phyloP scores from a whole-genome alignment of 2,797 vertebrate species.

The Ptychobarbus kaznakovi region DNA sequence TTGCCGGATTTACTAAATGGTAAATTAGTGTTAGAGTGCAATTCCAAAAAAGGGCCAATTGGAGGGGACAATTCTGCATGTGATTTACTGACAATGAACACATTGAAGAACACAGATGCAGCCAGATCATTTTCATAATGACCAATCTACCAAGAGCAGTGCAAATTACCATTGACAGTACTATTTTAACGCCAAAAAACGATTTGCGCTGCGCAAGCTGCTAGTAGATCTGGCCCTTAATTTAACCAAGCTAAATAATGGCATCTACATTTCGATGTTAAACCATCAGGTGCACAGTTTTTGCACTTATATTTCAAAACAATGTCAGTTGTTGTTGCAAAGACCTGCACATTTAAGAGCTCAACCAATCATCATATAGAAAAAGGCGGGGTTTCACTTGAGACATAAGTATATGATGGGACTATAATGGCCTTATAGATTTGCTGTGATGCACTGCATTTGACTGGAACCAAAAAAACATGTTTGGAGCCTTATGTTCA shows the following conservation, averaged over 20 bases:
- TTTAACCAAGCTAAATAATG: not conserved
- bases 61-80: no score
- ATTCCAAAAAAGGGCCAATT: no score
- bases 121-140: not conserved
- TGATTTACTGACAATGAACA: no score
- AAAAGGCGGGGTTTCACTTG: not conserved
- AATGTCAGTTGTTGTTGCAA: not conserved
- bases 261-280: not conserved
- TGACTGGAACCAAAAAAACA: not conserved
- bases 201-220: not conserved
- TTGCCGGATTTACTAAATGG: no score
- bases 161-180: not conserved
- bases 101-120: no score
- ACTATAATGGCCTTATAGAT: slow-evolving; percentile 5
- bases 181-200: not conserved
- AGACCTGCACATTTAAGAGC: not conserved
- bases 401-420: not conserved
- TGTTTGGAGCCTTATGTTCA: not conserved
- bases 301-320: not conserved
- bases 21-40: no score
- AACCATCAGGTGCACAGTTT: not conserved
- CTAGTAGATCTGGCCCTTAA: not conserved
- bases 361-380: not conserved
- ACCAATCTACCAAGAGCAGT: not conserved
- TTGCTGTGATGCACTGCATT: not conserved